These are phyloP conservation scores for Oplegnathus fasciatus DNA, from an alignment of 2,113 vertebrate genomes.

Conservation along the genomic window DNA sequence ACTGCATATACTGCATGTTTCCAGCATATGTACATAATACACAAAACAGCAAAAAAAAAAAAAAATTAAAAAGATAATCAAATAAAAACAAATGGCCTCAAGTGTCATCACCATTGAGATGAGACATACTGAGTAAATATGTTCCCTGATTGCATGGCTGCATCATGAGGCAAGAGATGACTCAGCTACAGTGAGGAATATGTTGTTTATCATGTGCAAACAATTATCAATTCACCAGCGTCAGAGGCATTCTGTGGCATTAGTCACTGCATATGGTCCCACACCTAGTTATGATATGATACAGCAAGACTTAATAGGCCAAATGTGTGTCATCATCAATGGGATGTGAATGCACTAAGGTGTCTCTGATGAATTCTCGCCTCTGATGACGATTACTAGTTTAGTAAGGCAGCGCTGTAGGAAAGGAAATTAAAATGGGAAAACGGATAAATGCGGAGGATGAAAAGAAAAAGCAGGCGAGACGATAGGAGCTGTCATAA, in stretches of 20 bases:
- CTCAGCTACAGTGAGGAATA: slow-evolving; percentile 72
- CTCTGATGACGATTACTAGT: slow-evolving; percentile 24
- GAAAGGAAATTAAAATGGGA: not conserved
- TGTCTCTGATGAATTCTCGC: slow-evolving; percentile 49
- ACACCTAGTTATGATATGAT: slow-evolving; percentile 73
- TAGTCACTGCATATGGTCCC: slow-evolving; percentile 73
- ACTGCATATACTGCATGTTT: not conserved
- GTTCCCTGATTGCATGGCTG: slow-evolving; percentile 52
- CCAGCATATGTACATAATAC: not conserved
- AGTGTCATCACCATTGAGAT: slow-evolving; percentile 50
- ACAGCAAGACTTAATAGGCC: slow-evolving; percentile 55
- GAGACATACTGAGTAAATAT: slow-evolving; percentile 59
- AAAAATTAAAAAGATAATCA: not conserved
- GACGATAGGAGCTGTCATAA: not conserved
- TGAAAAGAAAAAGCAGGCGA: not conserved
- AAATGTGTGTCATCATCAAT: slow-evolving; percentile 69
- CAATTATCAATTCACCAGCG: slow-evolving; percentile 77
- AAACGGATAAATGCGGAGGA: not conserved
- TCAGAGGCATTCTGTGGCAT: slow-evolving; percentile 74
- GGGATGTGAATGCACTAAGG: slow-evolving; percentile 28
- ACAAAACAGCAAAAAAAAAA: not conserved
- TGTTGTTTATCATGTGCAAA: slow-evolving; percentile 74
- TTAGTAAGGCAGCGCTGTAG: not conserved
- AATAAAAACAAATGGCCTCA: slow-evolving; percentile 24
- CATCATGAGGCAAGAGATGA: slow-evolving; percentile 73